A percentile compares a stretch with the other conserved stretches of the same genome.
Evolutionary conservation across 2,888 invertebrate species (phyloP).

Genomic region (Zygogramma bicolorata): DNA sequence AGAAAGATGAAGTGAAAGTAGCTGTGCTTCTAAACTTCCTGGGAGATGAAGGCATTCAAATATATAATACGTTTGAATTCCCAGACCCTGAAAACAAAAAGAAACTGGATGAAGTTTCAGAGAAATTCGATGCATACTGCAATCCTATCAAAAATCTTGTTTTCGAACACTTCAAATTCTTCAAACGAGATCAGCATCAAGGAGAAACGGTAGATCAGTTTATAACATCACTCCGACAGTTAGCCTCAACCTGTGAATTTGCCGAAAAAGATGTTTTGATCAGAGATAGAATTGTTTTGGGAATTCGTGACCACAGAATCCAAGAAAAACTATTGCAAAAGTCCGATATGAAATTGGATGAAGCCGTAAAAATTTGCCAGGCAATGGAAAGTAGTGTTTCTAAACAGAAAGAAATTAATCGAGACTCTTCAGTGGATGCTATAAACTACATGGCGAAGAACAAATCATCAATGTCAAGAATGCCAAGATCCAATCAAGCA

Average conservation of each 20-base stretch:
- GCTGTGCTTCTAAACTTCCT: too few relatives aligned
- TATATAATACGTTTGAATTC: constrained; percentile 44
- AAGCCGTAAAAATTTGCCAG: neutral
- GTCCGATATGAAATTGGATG: constrained; percentile 8
- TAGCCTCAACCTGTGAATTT: constrained; percentile 38
- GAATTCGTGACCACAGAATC: constrained; percentile 21
- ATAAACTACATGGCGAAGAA: neutral
- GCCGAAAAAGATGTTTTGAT: constrained; percentile 35
- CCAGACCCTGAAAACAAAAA: constrained; percentile 22
- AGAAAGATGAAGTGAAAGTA: constrained; percentile 10
- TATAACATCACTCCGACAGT: constrained; percentile 32
- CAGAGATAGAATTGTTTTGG: constrained; percentile 32
- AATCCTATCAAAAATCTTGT: constrained; percentile 39
- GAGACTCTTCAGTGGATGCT: neutral
- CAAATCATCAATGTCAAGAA: neutral
- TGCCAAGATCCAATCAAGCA: neutral
- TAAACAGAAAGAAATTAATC: neutral
- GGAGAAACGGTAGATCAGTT: constrained; percentile 40
- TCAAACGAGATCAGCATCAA: constrained; percentile 40
- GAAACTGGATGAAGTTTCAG: neutral
- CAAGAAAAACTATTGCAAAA: constrained; percentile 36
- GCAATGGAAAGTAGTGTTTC: neutral
- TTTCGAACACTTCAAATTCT: constrained; percentile 44
- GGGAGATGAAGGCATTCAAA: constrained; percentile 21
- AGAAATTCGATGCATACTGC: constrained; percentile 39